A percentile compares a stretch with the other conserved stretches of the same genome.
Evolutionary conservation across 2,113 vertebrate genomes (phyloP).

Genomic region (Merops nubicus): DNA sequence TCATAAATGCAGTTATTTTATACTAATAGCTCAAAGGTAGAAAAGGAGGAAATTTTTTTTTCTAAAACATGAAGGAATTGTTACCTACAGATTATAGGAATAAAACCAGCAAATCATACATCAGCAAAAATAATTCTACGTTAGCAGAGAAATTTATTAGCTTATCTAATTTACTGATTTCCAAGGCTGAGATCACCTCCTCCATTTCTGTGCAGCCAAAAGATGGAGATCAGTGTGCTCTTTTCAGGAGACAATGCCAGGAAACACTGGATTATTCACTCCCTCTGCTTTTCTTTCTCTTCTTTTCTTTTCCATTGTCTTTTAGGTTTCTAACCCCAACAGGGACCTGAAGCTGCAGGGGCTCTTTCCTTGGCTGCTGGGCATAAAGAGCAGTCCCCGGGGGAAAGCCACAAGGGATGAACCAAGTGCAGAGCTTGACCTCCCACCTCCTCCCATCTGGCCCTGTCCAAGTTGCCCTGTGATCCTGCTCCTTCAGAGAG

Average conservation of each 20-base stretch:
- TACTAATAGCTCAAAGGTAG: neutral
- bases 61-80: neutral
- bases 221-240: neutral
- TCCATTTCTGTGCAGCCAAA: neutral
- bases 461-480: neutral
- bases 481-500: neutral
- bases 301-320: neutral
- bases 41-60: neutral
- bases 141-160: neutral
- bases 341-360: neutral
- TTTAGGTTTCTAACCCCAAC: neutral
- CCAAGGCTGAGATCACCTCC: neutral
- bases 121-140: neutral
- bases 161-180: neutral
- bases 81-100: neutral
- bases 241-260: neutral
- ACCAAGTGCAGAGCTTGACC: neutral
- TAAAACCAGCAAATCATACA: neutral
- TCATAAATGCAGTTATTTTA: neutral
- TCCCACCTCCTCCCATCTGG: neutral
- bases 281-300: neutral
- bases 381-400: no score
- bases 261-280: neutral
- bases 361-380: neutral
- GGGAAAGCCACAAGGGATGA: neutral